A percentile compares a stretch with the other conserved stretches of the same genome.
phyloP scores from a whole-genome alignment of 1,140 invertebrate species.

The Vanessa atalanta region DNA sequence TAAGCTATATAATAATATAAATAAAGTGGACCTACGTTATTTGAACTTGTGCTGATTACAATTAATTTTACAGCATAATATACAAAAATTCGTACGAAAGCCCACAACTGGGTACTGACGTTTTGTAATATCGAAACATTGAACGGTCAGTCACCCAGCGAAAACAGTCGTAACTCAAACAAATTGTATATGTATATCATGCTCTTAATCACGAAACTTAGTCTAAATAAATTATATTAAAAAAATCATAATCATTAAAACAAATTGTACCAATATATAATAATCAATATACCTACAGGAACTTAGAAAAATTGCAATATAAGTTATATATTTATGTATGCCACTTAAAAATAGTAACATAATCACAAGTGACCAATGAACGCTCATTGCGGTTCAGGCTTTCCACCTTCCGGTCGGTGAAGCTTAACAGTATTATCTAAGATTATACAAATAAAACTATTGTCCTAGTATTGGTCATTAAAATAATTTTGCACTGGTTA shows the following conservation, averaged over 20 bases:
- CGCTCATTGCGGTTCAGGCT: conserved; percentile 23
- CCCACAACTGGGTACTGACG: conserved; percentile 15
- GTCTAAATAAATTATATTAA: conserved; percentile 79
- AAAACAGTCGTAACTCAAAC: conserved; percentile 30
- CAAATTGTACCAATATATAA: conserved; percentile 79
- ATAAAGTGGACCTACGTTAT: conserved; percentile 76
- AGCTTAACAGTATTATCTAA: conserved; percentile 65
- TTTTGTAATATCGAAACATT: conserved; percentile 11
- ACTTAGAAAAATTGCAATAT: conserved; percentile 81
- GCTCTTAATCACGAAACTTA: conserved; percentile 51
- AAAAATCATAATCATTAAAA: conserved; percentile 74
- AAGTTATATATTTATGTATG: conserved; percentile 80
- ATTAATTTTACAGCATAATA: conserved; percentile 65
- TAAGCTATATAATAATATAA: conserved; percentile 67
- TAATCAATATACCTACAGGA: conserved; percentile 80
- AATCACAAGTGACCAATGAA: conserved; percentile 61
- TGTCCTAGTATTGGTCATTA: conserved; percentile 63
- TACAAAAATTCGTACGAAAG: conserved; percentile 40
- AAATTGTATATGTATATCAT: conserved; percentile 54
- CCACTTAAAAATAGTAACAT: conserved; percentile 74
- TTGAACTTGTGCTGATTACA: conserved; percentile 78
- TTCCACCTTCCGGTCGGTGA: conserved; percentile 38
- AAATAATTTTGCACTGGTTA: conserved; percentile 62
- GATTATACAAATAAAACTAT: conserved; percentile 63
- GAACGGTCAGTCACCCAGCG: conserved; percentile 13